These are phyloP conservation scores for Tauraco erythrolophus DNA, from an alignment of 2,113 vertebrate genomes.

Conservation along the genomic window DNA sequence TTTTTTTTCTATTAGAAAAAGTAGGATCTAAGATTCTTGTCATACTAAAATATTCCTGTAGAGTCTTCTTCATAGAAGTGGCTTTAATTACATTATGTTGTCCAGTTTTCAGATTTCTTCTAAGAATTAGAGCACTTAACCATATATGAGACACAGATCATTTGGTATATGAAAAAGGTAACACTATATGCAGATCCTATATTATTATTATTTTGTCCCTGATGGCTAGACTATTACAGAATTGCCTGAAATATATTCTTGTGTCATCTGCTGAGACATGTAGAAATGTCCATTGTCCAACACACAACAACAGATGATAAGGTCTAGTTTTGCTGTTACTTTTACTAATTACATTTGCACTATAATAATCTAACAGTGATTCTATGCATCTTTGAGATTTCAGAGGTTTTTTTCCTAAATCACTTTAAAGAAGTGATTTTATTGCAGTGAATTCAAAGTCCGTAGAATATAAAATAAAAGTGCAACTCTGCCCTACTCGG, in stretches of 20 bases:
- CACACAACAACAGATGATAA: background rate
- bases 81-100: background rate
- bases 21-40: background rate
- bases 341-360: background rate
- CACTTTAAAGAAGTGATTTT: background rate
- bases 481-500: background rate
- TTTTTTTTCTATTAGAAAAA: background rate
- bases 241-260: background rate
- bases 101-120: background rate
- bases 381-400: background rate
- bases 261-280: background rate
- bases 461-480: background rate
- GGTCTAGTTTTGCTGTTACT: background rate
- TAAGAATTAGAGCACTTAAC: background rate
- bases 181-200: background rate
- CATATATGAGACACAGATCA: background rate
- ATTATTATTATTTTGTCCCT: background rate
- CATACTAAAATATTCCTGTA: background rate
- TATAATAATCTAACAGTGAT: background rate
- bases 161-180: background rate
- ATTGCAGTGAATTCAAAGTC: background rate
- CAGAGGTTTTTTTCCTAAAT: background rate
- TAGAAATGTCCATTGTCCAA: background rate
- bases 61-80: background rate
- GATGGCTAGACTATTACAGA: background rate